Evolutionary conservation across 2,797 vertebrate species (phyloP).

Genomic region (Microctenopoma lineatum): DNA sequence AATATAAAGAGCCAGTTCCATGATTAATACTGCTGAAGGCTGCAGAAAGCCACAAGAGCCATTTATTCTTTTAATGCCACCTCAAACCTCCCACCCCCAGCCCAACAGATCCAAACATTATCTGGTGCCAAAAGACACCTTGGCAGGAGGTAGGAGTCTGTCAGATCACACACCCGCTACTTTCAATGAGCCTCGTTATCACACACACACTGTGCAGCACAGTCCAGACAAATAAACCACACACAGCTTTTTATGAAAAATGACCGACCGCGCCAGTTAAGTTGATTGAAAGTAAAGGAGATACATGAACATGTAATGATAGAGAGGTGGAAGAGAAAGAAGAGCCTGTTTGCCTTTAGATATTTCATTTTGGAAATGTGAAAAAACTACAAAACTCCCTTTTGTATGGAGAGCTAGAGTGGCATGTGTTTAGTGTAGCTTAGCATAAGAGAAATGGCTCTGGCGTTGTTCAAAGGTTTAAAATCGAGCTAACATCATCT

Average conservation of each 20-base stretch:
- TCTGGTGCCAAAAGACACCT: constrained; percentile 38
- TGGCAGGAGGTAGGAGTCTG: constrained; percentile 44
- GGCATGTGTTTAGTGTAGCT: neutral
- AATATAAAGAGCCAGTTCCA: constrained; percentile 28
- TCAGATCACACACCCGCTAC: constrained; percentile 19
- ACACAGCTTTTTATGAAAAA: neutral
- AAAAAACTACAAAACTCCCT: neutral
- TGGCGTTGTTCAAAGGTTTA: neutral
- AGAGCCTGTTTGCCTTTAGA: neutral
- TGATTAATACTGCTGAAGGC: constrained; percentile 22
- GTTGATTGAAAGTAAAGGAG: neutral
- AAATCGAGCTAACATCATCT: neutral
- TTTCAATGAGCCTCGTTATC: constrained; percentile 28
- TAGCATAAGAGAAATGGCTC: neutral
- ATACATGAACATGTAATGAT: neutral
- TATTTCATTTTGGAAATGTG: no score
- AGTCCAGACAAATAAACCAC: neutral
- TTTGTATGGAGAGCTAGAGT: neutral
- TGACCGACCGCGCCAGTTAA: neutral
- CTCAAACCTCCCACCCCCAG: constrained; percentile 1
- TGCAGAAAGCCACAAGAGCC: constrained; percentile 20
- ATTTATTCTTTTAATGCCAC: constrained; percentile 33
- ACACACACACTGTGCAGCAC: constrained; percentile 13
- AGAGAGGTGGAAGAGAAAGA: neutral
- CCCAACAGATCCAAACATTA: constrained; percentile 2